Conservation (phyloP, 2,113 vertebrate genomes). For the Numenius arquata region DNA sequence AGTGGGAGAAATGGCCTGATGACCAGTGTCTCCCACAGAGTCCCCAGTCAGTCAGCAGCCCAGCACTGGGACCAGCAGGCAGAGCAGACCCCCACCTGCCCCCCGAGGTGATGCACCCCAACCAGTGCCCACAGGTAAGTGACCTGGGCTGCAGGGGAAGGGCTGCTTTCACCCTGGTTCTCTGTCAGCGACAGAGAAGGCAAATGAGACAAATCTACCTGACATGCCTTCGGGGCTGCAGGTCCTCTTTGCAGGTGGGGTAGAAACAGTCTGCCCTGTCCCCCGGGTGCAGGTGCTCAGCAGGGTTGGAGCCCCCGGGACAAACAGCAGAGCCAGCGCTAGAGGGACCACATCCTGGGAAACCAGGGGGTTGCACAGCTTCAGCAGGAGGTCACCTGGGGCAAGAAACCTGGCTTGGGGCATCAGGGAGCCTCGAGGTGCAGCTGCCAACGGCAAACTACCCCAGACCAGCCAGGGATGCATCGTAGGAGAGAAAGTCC, state of each 20-base stretch:
- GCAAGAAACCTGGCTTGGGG: background rate
- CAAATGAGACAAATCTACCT: background rate
- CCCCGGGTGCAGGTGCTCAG: background rate
- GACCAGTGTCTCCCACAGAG: background rate
- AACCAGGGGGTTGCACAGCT: background rate
- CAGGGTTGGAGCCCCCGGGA: background rate
- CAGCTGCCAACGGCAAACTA: background rate
- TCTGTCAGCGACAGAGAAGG: background rate
- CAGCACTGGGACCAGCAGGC: background rate
- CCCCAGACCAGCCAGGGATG: background rate
- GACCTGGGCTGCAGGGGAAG: too few species aligned
- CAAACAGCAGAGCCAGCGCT: background rate
- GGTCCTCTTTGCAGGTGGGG: background rate
- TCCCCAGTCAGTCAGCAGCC: background rate
- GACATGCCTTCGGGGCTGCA: background rate
- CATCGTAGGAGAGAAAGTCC: background rate
- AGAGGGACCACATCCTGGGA: background rate
- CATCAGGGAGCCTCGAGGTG: background rate
- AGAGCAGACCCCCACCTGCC: background rate
- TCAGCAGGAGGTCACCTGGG: rapidly evolving
- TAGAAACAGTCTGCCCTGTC: background rate
- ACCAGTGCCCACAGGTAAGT: background rate
- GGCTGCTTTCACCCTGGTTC: background rate
- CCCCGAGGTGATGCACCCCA: rapidly evolving
- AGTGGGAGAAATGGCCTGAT: rapidly evolving